Percentiles rank a stretch among this genome's conserved stretches.
Conservation (phyloP, 2,797 vertebrate species). For the Gobionotothen gibberifrons region DNA sequence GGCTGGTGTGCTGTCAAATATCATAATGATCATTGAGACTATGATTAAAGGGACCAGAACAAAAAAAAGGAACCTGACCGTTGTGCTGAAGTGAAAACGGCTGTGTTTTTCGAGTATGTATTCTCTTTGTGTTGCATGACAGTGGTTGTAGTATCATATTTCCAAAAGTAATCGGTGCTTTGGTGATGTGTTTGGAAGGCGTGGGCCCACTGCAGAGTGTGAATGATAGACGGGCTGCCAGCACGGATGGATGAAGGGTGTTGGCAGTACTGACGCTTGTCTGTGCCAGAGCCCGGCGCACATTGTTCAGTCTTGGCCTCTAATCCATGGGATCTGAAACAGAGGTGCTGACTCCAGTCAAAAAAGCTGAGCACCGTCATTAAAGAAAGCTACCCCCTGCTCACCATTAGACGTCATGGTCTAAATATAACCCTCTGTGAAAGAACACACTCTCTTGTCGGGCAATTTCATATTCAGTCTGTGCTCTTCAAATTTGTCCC, state of each 20-base stretch:
- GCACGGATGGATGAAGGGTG: conserved; percentile 68
- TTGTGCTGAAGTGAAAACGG: conserved; percentile 21
- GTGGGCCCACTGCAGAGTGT: conserved; percentile 48
- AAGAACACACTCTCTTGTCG: conserved; percentile 60
- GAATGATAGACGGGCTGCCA: conserved; percentile 71
- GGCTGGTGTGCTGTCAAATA: conserved; percentile 38
- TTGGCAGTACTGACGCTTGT: conserved; percentile 56
- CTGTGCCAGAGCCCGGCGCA: conserved; percentile 62
- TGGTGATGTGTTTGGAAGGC: conserved; percentile 52
- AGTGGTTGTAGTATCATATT: conserved; percentile 38
- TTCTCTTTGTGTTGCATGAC: conserved; percentile 20
- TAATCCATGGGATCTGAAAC: conserved; percentile 71
- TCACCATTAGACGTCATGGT: conserved; percentile 62
- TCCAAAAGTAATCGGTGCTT: conserved; percentile 64
- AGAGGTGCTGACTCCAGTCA: conserved; percentile 78
- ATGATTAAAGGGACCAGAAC: conserved; percentile 24
- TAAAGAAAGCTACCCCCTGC: conserved; percentile 61
- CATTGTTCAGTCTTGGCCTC: conserved; percentile 73
- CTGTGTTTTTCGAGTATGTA: conserved; percentile 6
- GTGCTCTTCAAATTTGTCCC: conserved; percentile 49
- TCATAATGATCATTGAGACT: conserved; percentile 29
- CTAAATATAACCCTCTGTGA: conserved; percentile 74
- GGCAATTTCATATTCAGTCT: conserved; percentile 50
- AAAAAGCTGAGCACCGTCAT: conserved; percentile 54
- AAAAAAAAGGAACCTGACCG: conserved; percentile 10